Percentiles rank a stretch among this genome's conserved stretches.
phyloP scores from a whole-genome alignment of 2,113 vertebrate species.

The Neotoma lepida region DNA sequence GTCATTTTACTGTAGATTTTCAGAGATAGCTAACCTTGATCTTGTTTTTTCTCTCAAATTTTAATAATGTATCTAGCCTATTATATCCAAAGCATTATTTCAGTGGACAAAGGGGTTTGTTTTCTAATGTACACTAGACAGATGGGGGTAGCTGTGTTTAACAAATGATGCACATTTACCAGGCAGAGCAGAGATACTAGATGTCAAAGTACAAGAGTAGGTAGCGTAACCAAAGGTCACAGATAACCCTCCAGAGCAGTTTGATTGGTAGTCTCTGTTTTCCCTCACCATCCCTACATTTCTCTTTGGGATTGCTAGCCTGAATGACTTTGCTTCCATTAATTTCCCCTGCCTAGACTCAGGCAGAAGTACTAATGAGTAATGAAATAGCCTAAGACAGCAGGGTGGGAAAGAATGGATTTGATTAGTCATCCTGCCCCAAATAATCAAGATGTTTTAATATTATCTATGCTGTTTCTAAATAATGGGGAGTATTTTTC shows the following conservation, averaged over 20 bases:
- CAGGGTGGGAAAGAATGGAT: background rate
- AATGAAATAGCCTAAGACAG: constrained; percentile 16
- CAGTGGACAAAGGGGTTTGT: background rate
- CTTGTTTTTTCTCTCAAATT: no score
- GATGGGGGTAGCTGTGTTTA: background rate
- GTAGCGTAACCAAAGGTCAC: background rate
- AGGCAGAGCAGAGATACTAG: background rate
- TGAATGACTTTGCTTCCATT: constrained; percentile 29
- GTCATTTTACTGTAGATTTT: background rate
- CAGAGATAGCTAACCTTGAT: background rate
- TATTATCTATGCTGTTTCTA: constrained; percentile 40
- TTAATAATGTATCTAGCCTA: background rate
- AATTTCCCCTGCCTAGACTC: background rate
- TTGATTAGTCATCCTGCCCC: constrained; percentile 40
- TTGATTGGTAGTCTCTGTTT: background rate
- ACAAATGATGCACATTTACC: background rate
- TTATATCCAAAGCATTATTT: background rate
- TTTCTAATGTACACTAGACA: background rate
- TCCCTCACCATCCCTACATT: background rate
- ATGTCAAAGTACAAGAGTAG: background rate
- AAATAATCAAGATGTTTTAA: constrained; percentile 27
- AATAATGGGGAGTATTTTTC: background rate
- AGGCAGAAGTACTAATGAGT: constrained; percentile 45
- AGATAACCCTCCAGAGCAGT: background rate
- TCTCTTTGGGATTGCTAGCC: constrained; percentile 15